A percentile compares a stretch with the other conserved stretches of the same genome.
These are phyloP conservation scores for Malacoraja senta DNA, from an alignment of 2,797 vertebrate species.

Conservation along the genomic window DNA sequence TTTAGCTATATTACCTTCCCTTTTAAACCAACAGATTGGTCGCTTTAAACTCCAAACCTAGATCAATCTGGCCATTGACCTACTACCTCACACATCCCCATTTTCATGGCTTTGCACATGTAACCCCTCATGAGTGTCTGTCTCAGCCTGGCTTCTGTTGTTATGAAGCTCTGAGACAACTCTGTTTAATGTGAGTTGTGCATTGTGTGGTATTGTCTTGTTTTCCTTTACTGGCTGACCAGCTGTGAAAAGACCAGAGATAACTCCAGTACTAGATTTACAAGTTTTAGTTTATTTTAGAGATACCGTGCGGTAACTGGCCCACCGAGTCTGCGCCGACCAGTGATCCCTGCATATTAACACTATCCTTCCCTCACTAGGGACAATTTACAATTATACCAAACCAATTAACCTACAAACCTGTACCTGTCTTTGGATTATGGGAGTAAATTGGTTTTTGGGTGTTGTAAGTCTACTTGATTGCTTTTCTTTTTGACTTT, in stretches of 20 bases:
- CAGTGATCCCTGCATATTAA: too few relatives aligned
- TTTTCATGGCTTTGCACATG: not conserved
- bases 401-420: too few relatives aligned
- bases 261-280: not conserved
- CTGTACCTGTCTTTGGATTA: too few relatives aligned
- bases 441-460: not conserved
- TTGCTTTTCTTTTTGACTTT: slow-evolving; percentile 36
- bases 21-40: not conserved
- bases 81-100: not conserved
- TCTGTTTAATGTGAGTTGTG: not conserved
- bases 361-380: too few relatives aligned
- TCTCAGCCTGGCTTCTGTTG: not conserved
- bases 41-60: not conserved
- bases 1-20: not conserved
- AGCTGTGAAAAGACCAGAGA: not conserved
- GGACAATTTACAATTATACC: too few relatives aligned
- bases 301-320: too few relatives aligned
- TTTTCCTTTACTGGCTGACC: not conserved
- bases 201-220: not conserved
- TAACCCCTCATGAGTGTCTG: not conserved
- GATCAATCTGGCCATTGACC: not conserved
- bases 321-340: too few relatives aligned
- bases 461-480: not conserved
- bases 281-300: too few relatives aligned
- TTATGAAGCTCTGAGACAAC: not conserved